Conservation (phyloP, 2,888 invertebrate species). For the Elmis aenea region DNA sequence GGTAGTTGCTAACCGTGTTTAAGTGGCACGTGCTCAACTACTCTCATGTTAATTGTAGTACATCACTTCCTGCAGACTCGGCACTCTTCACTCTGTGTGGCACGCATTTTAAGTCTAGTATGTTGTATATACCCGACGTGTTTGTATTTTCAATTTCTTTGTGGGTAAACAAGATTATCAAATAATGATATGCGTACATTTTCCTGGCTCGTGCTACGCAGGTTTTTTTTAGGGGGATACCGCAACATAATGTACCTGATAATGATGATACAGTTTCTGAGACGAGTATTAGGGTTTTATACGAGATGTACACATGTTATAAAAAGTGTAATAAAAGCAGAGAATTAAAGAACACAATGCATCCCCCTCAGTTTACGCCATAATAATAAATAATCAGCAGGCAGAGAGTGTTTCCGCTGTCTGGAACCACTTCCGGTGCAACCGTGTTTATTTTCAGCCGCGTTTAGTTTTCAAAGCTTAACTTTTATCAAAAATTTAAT, state of each 20-base stretch:
- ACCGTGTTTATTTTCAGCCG: slow-evolving; percentile 22
- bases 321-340: slow-evolving; percentile 14
- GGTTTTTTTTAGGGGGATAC: too few species aligned
- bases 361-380: slow-evolving; percentile 35
- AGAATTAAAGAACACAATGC: slow-evolving; percentile 30
- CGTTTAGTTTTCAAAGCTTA: slow-evolving; percentile 18
- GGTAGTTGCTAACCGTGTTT: slow-evolving; percentile 21
- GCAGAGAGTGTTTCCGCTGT: slow-evolving; percentile 39
- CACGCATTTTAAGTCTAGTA: slow-evolving; percentile 7
- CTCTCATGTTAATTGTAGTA: slow-evolving; percentile 30
- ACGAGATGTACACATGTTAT: too few species aligned
- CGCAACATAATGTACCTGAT: too few species aligned
- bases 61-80: slow-evolving; percentile 27
- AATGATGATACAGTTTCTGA: too few species aligned
- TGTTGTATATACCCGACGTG: slow-evolving; percentile 9
- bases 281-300: too few species aligned
- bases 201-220: too few species aligned
- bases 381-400: slow-evolving; percentile 44
- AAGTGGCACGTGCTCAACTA: slow-evolving; percentile 26
- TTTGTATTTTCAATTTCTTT: slow-evolving; percentile 6
- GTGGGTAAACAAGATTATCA: slow-evolving; percentile 4
- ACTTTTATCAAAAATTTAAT: slow-evolving; percentile 21
- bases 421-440: slow-evolving; percentile 28
- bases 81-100: slow-evolving; percentile 18
- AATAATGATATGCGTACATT: too few species aligned